Conservation (phyloP, 2,888 invertebrate species). For the Noctuana brunneofusca region DNA sequence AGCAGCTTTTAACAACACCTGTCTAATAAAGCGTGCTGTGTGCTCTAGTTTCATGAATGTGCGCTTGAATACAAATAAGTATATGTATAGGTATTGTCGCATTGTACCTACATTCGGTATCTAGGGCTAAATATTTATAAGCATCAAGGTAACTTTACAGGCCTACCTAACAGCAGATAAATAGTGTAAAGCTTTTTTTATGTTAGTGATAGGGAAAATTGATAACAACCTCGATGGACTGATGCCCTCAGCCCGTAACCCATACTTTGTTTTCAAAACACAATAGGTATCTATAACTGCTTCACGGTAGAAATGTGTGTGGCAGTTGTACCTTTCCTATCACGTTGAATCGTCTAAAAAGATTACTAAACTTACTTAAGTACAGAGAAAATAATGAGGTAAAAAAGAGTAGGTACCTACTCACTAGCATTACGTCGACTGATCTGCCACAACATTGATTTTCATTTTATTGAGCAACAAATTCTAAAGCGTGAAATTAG, state of each 20-base stretch:
- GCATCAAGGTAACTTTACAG: neutral
- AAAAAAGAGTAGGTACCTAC: too few species aligned
- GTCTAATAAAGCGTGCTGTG: constrained; percentile 12
- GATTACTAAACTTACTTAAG: too few species aligned
- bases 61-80: constrained; percentile 2
- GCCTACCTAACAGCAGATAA: neutral
- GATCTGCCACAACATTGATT: neutral
- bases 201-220: neutral
- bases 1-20: constrained; percentile 21
- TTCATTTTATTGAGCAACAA: constrained; percentile 5
- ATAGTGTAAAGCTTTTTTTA: neutral
- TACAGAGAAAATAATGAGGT: too few species aligned
- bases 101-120: too few species aligned
- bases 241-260: too few species aligned
- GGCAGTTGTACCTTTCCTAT: too few species aligned
- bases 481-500: constrained; percentile 23
- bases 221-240: neutral
- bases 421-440: neutral
- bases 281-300: too few species aligned
- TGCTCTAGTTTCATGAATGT: constrained; percentile 27
- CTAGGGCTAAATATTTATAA: neutral
- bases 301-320: too few species aligned
- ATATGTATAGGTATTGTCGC: neutral
- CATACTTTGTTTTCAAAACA: too few species aligned
- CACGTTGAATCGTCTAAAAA: too few species aligned